These are phyloP conservation scores for Corythoichthys intestinalis DNA, from an alignment of 2,113 vertebrate species.

Conservation along the genomic window DNA sequence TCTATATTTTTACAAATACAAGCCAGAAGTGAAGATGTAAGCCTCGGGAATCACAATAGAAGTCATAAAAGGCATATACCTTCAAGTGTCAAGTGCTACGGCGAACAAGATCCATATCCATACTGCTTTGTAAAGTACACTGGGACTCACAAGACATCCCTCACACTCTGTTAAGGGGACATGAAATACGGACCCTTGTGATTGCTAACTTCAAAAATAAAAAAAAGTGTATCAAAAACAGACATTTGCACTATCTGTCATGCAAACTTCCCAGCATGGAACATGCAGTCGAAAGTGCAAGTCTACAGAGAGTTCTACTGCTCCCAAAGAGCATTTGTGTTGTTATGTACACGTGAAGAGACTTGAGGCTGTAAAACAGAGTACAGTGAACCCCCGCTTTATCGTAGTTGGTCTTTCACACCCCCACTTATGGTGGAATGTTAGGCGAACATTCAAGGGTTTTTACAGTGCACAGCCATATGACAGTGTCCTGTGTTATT, in stretches of 20 bases:
- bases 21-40: constrained; percentile 28
- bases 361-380: constrained; percentile 30
- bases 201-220: constrained; percentile 52
- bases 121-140: constrained; percentile 46
- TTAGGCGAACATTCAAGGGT: neutral
- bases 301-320: constrained; percentile 47
- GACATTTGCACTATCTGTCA: constrained; percentile 63
- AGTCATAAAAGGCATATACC: constrained; percentile 30
- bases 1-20: constrained; percentile 17
- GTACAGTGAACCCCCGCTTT: neutral
- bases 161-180: constrained; percentile 43
- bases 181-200: constrained; percentile 47
- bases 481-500: neutral
- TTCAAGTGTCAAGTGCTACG: constrained; percentile 58
- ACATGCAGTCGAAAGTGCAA: constrained; percentile 70
- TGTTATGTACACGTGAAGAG: constrained; percentile 61
- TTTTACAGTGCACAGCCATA: neutral
- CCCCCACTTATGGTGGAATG: neutral
- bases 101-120: constrained; percentile 38
- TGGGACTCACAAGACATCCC: constrained; percentile 32
- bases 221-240: constrained; percentile 55
- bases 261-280: constrained; percentile 62
- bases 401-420: neutral
- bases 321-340: constrained; percentile 34
- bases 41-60: constrained; percentile 43